A percentile compares a stretch with the other conserved stretches of the same genome.
These are phyloP conservation scores for Accipiter virgatus DNA, from an alignment of 2,113 vertebrate species.

Conservation along the genomic window DNA sequence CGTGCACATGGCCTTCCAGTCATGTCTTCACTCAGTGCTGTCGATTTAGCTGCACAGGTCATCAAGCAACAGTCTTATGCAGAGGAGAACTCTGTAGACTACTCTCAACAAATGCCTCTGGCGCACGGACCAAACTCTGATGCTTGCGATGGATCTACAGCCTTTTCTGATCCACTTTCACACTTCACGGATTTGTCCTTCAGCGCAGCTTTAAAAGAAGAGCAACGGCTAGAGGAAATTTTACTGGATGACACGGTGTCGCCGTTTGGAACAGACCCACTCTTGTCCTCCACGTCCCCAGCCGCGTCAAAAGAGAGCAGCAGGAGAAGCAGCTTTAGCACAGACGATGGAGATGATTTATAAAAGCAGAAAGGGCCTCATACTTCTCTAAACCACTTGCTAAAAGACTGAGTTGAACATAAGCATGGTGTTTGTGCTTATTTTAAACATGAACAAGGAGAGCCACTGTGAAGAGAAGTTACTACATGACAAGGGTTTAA, in stretches of 20 bases:
- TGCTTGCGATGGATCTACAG: slow-evolving; percentile 73
- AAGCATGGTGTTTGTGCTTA: neutral
- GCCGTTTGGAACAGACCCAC: slow-evolving; percentile 87
- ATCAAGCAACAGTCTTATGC: slow-evolving; percentile 82
- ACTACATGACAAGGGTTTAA: neutral
- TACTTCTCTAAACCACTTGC: neutral
- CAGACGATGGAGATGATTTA: slow-evolving; percentile 84
- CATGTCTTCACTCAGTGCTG: slow-evolving; percentile 76
- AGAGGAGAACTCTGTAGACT: slow-evolving; percentile 83
- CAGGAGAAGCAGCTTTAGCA: slow-evolving; percentile 92
- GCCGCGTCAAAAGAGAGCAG: slow-evolving; percentile 91
- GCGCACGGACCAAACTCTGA: slow-evolving; percentile 70
- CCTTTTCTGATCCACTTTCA: slow-evolving; percentile 93
- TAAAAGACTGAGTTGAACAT: neutral
- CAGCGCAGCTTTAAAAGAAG: slow-evolving; percentile 89
- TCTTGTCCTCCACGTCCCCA: slow-evolving; percentile 88
- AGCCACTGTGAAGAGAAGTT: neutral
- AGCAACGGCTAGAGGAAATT: slow-evolving; percentile 86
- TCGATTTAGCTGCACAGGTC: slow-evolving; percentile 81
- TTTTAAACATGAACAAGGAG: neutral
- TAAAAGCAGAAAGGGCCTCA: slow-evolving; percentile 61
- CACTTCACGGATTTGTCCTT: slow-evolving; percentile 97
- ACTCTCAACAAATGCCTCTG: slow-evolving; percentile 75
- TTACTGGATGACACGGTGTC: slow-evolving; percentile 87
- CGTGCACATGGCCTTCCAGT: slow-evolving; percentile 88